Base-by-base conservation (phyloP, 2,113 vertebrate genomes). In the Albula goreensis region DNA sequence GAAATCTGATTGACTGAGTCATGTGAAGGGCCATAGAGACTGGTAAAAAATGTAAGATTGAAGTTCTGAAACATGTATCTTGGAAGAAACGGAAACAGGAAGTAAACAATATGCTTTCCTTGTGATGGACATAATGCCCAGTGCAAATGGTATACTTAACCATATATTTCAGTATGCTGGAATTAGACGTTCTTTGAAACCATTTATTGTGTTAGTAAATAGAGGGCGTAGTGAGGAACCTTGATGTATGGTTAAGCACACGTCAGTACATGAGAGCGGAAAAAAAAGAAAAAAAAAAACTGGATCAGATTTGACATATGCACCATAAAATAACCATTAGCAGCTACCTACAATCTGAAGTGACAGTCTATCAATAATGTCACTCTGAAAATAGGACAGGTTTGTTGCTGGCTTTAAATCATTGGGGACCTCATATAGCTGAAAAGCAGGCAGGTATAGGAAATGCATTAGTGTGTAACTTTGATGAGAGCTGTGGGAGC, bases 331-430 rank as follows among this genome's bases (percentile, higher is more conserved):
- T 91, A 95, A 91, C 93, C 93, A 96, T 96, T 96, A 96, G 94
- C 92, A 90, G 92, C 94, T 95, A 94, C 91, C 93, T 92, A 92
- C 92, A 92, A 93, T 95, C 91, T 91, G 90, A 94, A 93, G 93
- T 94, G 95, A 95, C 94, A 95, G 93, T 92, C 95, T 94, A 96
- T 96, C 95, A 96, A 95, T 96, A 96, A 95, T 92, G 93, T 94
- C 92, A 90, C 86, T 91, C 89, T 93, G 94, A 91, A 95, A 96
- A 96, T 96, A 91, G 94, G 95, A 96, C 95, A 96, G 95, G 94
- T 96, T 96, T 96, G 95, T 96, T 96, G 95, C 94, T 91, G 92
- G 93, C 94, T 94, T 89, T 96, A 96, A 96, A 96, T 96, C 95
- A 96, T 86, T 51, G 86, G 92, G 88, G 93, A 93, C 92, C 90